Base-by-base conservation (phyloP, 2,888 invertebrate species). In the Campopleginae sp. region DNA sequence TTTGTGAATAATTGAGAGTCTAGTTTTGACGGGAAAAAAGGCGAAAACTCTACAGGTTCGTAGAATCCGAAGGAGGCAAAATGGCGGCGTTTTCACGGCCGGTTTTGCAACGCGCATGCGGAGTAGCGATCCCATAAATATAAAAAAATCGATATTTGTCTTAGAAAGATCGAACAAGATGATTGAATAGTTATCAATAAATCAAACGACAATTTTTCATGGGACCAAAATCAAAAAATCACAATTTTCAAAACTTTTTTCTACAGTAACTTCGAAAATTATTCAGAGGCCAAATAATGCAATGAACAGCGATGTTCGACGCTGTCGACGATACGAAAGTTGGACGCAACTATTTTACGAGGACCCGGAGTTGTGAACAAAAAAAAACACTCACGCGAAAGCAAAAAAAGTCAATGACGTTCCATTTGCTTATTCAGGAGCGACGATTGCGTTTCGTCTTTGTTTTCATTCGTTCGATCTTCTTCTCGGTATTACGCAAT, bases 401-500 rank as follows among this genome's bases (percentile, higher is more conserved):
- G 7, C 23, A 27, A 19, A 46, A 68, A 68, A 68, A n/a, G 27
- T 17, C 46, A 27, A 10, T n/a, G 46, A 68, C 44, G 68, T 68
- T 68, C 27, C 17, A 8, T 27, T 46, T 31, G 44, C 68, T 31
- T 68, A 46, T 68, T 68, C 68, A 46, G 68, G 44, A 58, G 58
- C 58, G 14, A 58, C 44, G 14, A 27, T 68, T 42, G 46, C 31
- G 68, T 19, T 68, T 46, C 68, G 46, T n/a, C 17, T 46, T 27
- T 46, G 44, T 46, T 68, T 68, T 44, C 38, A 68, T 46, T 46
- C 46, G 68, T 68, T 68, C 68, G 46, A 46, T 68, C 46, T 68
- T 14, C 10, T 38, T 7, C 38, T 38, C 58, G 58, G 27, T 27
- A 17, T 68, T 68, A 68, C 68, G 68, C 42, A 68, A 68, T 14